Evolutionary conservation across 2,797 vertebrate species (phyloP).

Genomic region (Peromyscus attwateri): DNA sequence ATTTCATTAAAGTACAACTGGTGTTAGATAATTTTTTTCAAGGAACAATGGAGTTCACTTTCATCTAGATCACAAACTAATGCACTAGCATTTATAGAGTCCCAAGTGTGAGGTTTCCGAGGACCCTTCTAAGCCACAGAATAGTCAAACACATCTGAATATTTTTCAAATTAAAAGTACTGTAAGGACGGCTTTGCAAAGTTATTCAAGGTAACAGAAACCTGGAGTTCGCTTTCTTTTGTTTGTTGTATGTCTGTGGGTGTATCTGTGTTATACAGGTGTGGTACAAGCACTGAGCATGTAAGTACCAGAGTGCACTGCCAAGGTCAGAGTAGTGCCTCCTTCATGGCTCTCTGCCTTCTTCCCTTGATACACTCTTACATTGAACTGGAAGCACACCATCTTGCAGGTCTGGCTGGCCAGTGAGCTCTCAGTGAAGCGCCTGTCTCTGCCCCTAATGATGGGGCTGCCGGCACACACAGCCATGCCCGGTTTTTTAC

Average conservation of each 20-base stretch:
- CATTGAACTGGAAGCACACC: not conserved
- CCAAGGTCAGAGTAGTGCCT: not conserved
- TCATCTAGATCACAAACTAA: conserved; percentile 56
- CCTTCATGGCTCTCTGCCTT: not conserved
- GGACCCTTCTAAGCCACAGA: conserved; percentile 34
- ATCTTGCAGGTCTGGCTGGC: not conserved
- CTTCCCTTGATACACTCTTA: not conserved
- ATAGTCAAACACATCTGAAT: not conserved
- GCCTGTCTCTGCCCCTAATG: not conserved
- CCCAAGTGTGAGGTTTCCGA: not conserved
- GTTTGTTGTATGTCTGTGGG: not conserved
- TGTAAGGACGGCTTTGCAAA: not conserved
- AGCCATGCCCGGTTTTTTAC: not conserved
- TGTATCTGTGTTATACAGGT: not conserved
- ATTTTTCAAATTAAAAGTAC: conserved; percentile 45
- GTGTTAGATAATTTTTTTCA: conserved; percentile 34
- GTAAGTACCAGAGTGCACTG: not conserved
- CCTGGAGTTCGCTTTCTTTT: not conserved
- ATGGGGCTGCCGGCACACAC: not conserved
- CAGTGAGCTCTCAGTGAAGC: not conserved
- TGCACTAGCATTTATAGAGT: not conserved
- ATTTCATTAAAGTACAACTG: conserved; percentile 46
- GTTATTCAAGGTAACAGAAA: conserved; percentile 16
- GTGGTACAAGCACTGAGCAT: not conserved
- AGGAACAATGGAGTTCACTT: conserved; percentile 41